Base-by-base conservation (phyloP, 1,140 invertebrate species). In the Brachionus koreanus region DNA sequence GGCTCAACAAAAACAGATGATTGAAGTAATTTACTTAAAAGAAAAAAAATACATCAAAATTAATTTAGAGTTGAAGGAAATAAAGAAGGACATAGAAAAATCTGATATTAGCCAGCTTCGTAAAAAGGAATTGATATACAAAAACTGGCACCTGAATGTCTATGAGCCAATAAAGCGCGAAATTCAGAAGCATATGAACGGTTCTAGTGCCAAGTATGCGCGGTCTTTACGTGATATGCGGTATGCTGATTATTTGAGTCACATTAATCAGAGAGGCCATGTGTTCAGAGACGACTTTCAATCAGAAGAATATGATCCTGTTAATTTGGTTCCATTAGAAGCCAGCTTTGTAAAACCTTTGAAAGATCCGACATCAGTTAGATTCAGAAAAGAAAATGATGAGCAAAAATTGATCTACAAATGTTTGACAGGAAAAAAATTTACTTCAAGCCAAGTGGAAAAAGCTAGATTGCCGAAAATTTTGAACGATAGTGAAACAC, bases 111-210 rank as follows among this genome's bases (percentile, higher is more conserved):
- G 9, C 25, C 39, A 74, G 43, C 25, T 74, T 10, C 37, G 69
- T 16, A 74, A 46, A 74, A 74, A 74, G 43, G 69, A 74, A 46
- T 25, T 74, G 7, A 46, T 74, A 2, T 74, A 74, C 42, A 74
- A 74, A 46, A 74, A 74, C 46, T 74, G 69, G 69, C 69, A 74
- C 43, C 25, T 74, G 25, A 43, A 74, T 74, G 69, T 74, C 12
- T 74, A 74, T 43, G 39, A 74, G 25, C 69, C 69, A 29, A 74
- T 74, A 0, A 42, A 74, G 43, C 37, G 42, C 23, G 69, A 74
- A 46, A 74, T 74, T n/a, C 42, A 46, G 23, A 74, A 74, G 43
- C 19, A 74, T 39, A 74, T 74, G 69, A 74, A 33, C 39, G n/a
- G 69, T 46, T 19, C 69, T 13, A 74, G 25, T 29, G 69, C 69